Evolutionary conservation across 2,888 invertebrate genomes (phyloP).

Genomic region (Pterostichus madidus): DNA sequence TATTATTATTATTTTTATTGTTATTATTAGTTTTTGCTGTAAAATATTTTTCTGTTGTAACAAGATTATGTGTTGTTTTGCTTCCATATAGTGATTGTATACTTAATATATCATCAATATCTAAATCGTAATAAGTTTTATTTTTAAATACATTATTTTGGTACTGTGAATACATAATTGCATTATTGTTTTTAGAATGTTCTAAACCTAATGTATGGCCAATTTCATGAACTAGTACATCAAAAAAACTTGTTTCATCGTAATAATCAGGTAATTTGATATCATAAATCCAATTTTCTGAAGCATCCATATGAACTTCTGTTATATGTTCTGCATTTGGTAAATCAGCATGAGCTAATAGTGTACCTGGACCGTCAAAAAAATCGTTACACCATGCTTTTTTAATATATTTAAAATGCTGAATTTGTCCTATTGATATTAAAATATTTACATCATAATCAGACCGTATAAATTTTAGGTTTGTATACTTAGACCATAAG

Average conservation of each 20-base stretch:
- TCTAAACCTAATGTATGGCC: not conserved
- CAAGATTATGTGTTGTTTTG: not conserved
- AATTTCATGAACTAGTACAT: constrained; percentile 22
- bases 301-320: constrained; percentile 7
- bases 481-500: no score
- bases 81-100: constrained; percentile 3
- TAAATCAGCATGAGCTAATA: constrained; percentile 1
- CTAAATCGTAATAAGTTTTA: not conserved
- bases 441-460: no score
- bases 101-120: not conserved
- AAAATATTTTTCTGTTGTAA: not conserved
- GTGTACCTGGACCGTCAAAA: not conserved
- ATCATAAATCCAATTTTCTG: constrained; percentile 7
- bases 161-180: not conserved
- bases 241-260: not conserved
- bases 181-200: not conserved
- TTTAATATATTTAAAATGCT: no score
- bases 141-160: not conserved
- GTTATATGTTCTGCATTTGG: not conserved
- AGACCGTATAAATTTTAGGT: no score
- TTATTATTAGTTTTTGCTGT: not conserved
- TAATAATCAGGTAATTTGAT: not conserved
- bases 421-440: no score
- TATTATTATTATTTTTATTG: no score
- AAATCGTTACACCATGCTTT: not conserved